phyloP scores from a whole-genome alignment of 2,888 invertebrate genomes.

The Saturnia pavonia region DNA sequence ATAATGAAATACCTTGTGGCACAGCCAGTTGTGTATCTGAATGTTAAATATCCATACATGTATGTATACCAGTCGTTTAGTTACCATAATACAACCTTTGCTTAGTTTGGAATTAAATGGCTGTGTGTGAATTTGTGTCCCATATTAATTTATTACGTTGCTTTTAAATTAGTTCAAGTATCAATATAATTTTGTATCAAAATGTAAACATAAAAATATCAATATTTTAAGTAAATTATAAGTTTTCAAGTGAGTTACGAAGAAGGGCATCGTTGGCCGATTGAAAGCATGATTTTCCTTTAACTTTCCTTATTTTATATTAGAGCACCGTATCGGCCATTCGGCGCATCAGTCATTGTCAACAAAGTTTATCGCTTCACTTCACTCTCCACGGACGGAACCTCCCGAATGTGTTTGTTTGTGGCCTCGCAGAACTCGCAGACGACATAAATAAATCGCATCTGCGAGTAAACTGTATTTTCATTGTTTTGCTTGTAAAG shows the following conservation, averaged over 20 bases:
- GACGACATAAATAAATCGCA: slow-evolving; percentile 26
- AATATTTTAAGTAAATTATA: neutral
- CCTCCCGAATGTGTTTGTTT: slow-evolving; percentile 67
- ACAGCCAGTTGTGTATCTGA: no score
- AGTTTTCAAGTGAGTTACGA: neutral
- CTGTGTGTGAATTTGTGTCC: no score
- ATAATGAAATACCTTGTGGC: no score
- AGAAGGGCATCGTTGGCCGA: neutral
- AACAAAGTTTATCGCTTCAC: slow-evolving; percentile 67
- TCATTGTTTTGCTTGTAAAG: slow-evolving; percentile 34
- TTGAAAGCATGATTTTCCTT: slow-evolving; percentile 8
- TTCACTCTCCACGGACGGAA: slow-evolving; percentile 45
- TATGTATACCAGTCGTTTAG: no score
- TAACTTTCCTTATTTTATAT: slow-evolving; percentile 18
- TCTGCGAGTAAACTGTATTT: slow-evolving; percentile 46
- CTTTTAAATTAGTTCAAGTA: no score
- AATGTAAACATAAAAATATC: neutral
- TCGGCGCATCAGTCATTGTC: slow-evolving; percentile 73
- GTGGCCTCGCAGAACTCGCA: slow-evolving; percentile 50
- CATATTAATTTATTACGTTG: no score
- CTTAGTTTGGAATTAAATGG: no score
- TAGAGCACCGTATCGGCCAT: slow-evolving; percentile 36
- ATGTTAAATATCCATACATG: no score
- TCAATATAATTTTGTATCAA: no score
- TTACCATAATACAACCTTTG: no score